These are phyloP conservation scores for Drosophila biarmipes DNA, from an alignment of 1,140 invertebrate species.

Conservation along the genomic window DNA sequence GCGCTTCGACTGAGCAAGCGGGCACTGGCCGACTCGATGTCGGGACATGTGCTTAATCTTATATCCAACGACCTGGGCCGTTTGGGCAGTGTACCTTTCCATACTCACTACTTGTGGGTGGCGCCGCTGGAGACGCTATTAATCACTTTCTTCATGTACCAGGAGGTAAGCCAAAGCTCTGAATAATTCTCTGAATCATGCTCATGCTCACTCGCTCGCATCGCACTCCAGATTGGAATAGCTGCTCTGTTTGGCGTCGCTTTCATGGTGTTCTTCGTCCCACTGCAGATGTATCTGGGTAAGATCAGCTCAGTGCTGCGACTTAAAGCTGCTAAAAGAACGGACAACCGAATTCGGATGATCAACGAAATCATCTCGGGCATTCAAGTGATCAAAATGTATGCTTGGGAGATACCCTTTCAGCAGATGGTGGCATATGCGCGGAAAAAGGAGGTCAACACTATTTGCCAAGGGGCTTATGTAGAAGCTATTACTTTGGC, in stretches of 20 bases:
- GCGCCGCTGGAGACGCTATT: slow-evolving; percentile 93
- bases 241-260: slow-evolving; percentile 91
- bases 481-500: slow-evolving; percentile 90
- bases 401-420: too few species aligned
- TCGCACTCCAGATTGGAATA: slow-evolving; percentile 86
- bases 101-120: slow-evolving; percentile 90
- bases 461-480: slow-evolving; percentile 88
- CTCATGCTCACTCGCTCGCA: too few species aligned
- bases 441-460: slow-evolving; percentile 86
- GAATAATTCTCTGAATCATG: background rate
- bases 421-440: slow-evolving; percentile 87
- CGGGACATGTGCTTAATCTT: slow-evolving; percentile 96
- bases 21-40: slow-evolving; percentile 89
- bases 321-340: slow-evolving; percentile 88
- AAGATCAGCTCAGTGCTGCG: slow-evolving; percentile 88
- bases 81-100: slow-evolving; percentile 88
- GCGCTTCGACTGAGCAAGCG: slow-evolving; percentile 88
- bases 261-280: slow-evolving; percentile 92
- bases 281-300: slow-evolving; percentile 92
- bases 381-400: too few species aligned
- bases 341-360: too few species aligned
- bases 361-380: too few species aligned
- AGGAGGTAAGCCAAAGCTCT: slow-evolving; percentile 73
- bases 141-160: slow-evolving; percentile 91
- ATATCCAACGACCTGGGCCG: slow-evolving; percentile 94